Base-by-base conservation (phyloP, 2,797 vertebrate genomes). In the Gymnocypris eckloni region DNA sequence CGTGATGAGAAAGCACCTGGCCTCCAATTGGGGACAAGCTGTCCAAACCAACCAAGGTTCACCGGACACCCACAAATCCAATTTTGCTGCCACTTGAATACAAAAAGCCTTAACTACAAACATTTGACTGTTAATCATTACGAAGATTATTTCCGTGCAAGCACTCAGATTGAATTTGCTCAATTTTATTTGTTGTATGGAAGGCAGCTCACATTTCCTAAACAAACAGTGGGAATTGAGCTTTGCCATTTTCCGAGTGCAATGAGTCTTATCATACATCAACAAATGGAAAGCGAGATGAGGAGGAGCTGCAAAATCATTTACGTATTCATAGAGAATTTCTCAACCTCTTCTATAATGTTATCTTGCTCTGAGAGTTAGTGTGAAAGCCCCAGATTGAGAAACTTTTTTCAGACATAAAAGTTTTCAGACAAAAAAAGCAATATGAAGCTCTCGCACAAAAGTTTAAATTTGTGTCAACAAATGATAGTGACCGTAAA, bases 131-230 rank as follows among this genome's bases (percentile, higher is more conserved):
- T 87, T 52, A 85, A 69, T 78, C 50, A 81, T 18, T 41, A 20
- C n/a, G 10, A 37, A 76, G 50, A 66, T 81, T 70, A 83, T 71
- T 83, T 75, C 28, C 11, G 73, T 61, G 52, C 9, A 52, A 79
- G 87, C 33, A 4, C 77, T 52, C 59, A 18, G 50, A 45, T 79
- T 79, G 69, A 82, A 88, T 82, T 88, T 70, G 79, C 61, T 88
- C 41, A 69, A 81, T 83, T 61, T 85, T 83, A 86, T 80, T 86
- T 86, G 73, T 13, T 59, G 33, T 54, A 69, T 52, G 54, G 33
- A 86, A 85, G 61, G 71, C 81, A 59, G 50, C 82, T 76, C 79
- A 77, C 50, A 80, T 86, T 87, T 86, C 81, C 84, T 81, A 71
- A 84, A 64, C 56, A 84, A 50, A 85, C 45, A 81, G 39, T 25